Evolutionary conservation across 2,113 vertebrate species (phyloP), one percentile per base, ranked within the genome.

Genomic region (Cheirogaleus medius): DNA sequence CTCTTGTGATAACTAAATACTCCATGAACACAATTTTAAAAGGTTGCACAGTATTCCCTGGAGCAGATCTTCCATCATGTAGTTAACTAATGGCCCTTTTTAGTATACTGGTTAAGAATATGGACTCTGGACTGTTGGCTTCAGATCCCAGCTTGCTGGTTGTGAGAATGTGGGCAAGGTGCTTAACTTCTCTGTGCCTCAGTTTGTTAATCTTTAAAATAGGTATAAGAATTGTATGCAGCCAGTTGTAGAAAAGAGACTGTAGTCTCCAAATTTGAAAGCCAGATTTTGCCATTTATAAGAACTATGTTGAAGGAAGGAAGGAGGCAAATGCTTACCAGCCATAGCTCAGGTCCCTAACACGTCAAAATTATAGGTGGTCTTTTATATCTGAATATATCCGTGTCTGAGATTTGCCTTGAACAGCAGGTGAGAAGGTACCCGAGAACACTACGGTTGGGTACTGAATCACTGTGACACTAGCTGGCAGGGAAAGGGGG

Each of bases 191-290:
- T 54, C 32, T 78, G 0, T 14, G 11, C 39, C 14, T 93, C 42
- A 18, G 13, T 91, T 88, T 71, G 69, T 77, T 91, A n/a, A 81
- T 63, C 68, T 91, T 76, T 94, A 82, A 93, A 73, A 29, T 29
- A 23, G 18, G 47, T 0, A 0, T 69, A 56, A 52, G 39, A 73
- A 52, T 73, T 83, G 21, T 49, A 17, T 39, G 34, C 39, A n/a
- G 1, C 27, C 29, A 83, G 47, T 66, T 44, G 3, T 15, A 6
- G 54, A 77, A 74, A 87, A 63, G 71, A 82, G 66, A 27, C 12
- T 12, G 12, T 39, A 44, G 12, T 60, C 23, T 87, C 47, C n/a
- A 73, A 44, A 66, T 25, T 74, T 49, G 52, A 91, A 84, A 73
- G 76, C 42, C 37, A 90, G 25, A 60, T 8, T 37, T 92, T 64